These are phyloP conservation scores for Falco cherrug DNA, from an alignment of 2,797 vertebrate genomes.

Conservation along the genomic window DNA sequence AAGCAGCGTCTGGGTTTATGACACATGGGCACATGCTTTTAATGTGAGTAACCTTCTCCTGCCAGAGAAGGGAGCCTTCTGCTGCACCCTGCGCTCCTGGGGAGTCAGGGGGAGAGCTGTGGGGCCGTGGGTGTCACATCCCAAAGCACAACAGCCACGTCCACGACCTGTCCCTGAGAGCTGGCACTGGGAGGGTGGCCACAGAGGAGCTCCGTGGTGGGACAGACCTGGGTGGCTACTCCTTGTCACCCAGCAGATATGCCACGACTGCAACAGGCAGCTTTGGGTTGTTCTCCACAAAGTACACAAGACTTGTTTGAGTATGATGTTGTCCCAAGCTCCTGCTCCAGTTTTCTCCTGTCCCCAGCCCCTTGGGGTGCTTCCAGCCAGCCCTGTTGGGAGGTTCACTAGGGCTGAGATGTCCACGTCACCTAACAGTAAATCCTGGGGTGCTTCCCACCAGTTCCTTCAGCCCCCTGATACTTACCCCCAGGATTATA, in stretches of 20 bases:
- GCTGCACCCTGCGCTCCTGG: background rate
- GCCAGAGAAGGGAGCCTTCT: background rate
- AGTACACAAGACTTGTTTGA: background rate
- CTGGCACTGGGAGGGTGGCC: background rate
- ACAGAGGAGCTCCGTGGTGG: background rate
- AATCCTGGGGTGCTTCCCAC: background rate
- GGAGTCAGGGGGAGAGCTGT: background rate
- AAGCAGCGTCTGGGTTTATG: background rate
- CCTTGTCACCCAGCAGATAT: background rate
- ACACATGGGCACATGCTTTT: background rate
- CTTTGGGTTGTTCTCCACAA: background rate
- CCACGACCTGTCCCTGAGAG: background rate
- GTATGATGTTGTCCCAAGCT: rapidly evolving
- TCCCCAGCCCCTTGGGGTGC: background rate
- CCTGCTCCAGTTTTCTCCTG: background rate
- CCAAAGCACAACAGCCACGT: background rate
- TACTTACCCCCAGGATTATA: background rate
- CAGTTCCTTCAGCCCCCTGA: background rate
- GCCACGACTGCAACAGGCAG: background rate
- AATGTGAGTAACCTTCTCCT: constrained; percentile 29
- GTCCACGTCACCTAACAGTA: background rate
- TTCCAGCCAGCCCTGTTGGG: background rate
- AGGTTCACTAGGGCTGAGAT: background rate
- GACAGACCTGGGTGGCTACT: background rate
- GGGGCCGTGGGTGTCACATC: rapidly evolving